Evolutionary conservation across 1,140 invertebrate species (phyloP), one percentile per base, ranked within the genome.

Genomic region (Panagrolaimus sp.): DNA sequence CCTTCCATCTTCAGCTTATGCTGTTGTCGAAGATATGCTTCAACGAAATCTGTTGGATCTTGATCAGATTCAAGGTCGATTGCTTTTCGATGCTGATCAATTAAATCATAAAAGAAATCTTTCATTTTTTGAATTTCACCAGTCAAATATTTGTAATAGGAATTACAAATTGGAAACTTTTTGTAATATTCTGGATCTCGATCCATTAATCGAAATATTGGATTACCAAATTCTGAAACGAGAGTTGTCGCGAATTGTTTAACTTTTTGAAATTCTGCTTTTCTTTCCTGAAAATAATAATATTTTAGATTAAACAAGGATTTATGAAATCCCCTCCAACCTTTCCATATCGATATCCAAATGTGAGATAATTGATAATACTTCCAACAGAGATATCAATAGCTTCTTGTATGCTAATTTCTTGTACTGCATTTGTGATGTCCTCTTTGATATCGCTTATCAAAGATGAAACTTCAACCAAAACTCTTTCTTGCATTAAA

Each of bases 401-500:
- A 2, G 17, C 63, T 12, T 47, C 28, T n/a, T 32, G 17, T 1
- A 67, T 26, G n/a, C 10, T 32, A 15, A 67, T 24, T 43, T 64
- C 63, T 9, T 32, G 17, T 43, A 1, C 17, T 7, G 21, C 63
- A 28, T 14, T 8, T 17, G 7, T 38, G 2, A 43, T 43, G 2
- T 64, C 26, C 3, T 1, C 26, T 17, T 64, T 64, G 8, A 64
- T 43, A 43, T 32, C 28, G 26, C 9, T 21, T 9, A 64, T 58
- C 0, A 64, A 17, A 21, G 28, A 17, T 24, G 17, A 6, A n/a
- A 43, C 43, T n/a, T 43, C 63, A 38, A 24, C n/a, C 17, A 64
- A 12, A 15, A 64, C 63, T 43, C 43, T 26, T 32, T 64, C 48
- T 47, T 75, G 66, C 72, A 75, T 74, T 15, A 75, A 52, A 48